Conservation (phyloP, 2,888 invertebrate genomes). For the Therioaphis trifolii region DNA sequence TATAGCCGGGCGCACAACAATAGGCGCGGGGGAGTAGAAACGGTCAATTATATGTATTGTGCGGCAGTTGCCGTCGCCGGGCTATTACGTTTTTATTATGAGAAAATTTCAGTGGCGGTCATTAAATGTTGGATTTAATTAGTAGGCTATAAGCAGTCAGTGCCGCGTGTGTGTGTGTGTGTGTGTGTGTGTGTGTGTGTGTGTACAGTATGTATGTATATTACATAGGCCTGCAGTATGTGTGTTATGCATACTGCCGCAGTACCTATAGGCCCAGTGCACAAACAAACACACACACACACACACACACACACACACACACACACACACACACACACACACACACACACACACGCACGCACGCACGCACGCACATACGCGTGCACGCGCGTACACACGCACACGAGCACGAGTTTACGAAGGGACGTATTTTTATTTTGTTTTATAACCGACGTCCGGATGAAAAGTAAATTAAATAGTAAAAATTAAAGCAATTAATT, state of each 20-base stretch:
- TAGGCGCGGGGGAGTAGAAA: constrained; percentile 52
- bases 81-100: constrained; percentile 58
- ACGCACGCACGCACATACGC: no score
- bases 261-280: no score
- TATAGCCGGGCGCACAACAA: constrained; percentile 8
- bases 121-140: constrained; percentile 58
- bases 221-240: no score
- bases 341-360: background rate
- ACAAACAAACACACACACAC: background rate
- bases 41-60: constrained; percentile 42
- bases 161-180: background rate
- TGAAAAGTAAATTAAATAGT: constrained; percentile 30
- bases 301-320: no score
- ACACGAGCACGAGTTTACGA: background rate
- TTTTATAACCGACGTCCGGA: constrained; percentile 12
- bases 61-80: constrained; percentile 36
- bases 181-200: background rate
- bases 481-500: constrained; percentile 51
- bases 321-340: no score
- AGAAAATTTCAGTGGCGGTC: constrained; percentile 53
- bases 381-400: no score
- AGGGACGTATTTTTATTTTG: constrained; percentile 21
- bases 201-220: background rate
- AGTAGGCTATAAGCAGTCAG: constrained; percentile 14
- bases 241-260: no score